A percentile compares a stretch with the other conserved stretches of the same genome.
These are phyloP conservation scores for Apamea anceps DNA, from an alignment of 2,888 invertebrate species.

Conservation along the genomic window DNA sequence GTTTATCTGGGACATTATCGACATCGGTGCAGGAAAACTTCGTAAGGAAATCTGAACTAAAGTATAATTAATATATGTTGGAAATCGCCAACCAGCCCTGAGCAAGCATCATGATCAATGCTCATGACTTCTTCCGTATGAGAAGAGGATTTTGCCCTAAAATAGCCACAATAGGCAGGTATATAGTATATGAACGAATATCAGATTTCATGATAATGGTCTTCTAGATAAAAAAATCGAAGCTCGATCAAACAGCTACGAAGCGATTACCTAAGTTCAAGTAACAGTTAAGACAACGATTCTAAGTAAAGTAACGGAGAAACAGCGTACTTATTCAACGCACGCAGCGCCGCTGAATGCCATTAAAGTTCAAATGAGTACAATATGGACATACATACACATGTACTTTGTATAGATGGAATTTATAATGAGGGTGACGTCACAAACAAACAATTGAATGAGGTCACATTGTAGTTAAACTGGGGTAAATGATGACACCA, in stretches of 20 bases:
- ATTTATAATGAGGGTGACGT: conserved; percentile 13
- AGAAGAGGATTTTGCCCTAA: not conserved
- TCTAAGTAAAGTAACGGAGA: conserved; percentile 60
- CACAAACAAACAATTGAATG: conserved; percentile 7
- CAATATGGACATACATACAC: conserved; percentile 30
- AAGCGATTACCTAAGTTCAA: conserved; percentile 37
- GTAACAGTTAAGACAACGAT: conserved; percentile 50
- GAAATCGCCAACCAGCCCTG: not conserved
- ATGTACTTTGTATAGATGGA: conserved; percentile 15
- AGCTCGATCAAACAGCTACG: not conserved
- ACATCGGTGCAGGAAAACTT: not conserved
- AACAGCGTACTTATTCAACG: conserved; percentile 62
- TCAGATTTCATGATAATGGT: not conserved
- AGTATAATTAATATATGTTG: not conserved
- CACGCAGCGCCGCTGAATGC: conserved; percentile 50
- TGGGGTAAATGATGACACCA: not conserved
- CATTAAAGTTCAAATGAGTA: conserved; percentile 52
- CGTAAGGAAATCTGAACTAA: not conserved
- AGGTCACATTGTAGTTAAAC: not conserved
- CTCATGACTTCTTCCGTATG: not conserved
- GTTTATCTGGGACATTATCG: not conserved
- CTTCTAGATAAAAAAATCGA: not conserved
- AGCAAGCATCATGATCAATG: no score
- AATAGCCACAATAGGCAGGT: not conserved
- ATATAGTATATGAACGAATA: not conserved